phyloP scores from a whole-genome alignment of 1,140 invertebrate species.

The Microplitis demolitor region DNA sequence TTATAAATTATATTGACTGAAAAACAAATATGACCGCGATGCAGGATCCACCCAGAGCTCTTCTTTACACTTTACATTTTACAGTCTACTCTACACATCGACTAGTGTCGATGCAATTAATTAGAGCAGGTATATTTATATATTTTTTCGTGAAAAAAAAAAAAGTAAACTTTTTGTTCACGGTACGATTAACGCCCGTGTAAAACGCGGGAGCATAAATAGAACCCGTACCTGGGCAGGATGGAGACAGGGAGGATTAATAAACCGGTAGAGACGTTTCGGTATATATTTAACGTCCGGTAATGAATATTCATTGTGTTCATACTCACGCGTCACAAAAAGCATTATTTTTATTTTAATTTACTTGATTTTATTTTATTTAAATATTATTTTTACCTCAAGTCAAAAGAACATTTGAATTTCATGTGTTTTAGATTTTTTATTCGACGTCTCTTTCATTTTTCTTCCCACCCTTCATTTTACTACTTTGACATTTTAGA shows the following conservation, averaged over 20 bases:
- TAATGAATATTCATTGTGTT: background rate
- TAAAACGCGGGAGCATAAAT: background rate
- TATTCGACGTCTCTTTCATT: no score
- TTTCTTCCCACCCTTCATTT: background rate
- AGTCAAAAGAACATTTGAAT: no score
- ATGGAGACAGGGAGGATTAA: background rate
- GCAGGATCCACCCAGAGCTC: no score
- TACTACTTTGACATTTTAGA: background rate
- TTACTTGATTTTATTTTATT: background rate
- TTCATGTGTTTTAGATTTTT: no score
- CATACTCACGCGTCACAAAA: background rate
- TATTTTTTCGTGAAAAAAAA: background rate
- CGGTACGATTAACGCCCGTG: background rate
- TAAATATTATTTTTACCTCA: no score
- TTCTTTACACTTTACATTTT: no score
- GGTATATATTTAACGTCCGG: background rate
- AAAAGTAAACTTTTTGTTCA: no score
- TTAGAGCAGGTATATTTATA: background rate
- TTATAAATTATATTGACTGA: no score
- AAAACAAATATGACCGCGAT: no score
- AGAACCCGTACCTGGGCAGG: background rate
- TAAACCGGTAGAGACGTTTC: constrained; percentile 2
- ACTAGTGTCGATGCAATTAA: no score
- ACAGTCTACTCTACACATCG: no score
- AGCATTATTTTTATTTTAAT: background rate